These are phyloP conservation scores for Muricea muricata DNA, from an alignment of 92 coral and sea anemone species.

Conservation along the genomic window DNA sequence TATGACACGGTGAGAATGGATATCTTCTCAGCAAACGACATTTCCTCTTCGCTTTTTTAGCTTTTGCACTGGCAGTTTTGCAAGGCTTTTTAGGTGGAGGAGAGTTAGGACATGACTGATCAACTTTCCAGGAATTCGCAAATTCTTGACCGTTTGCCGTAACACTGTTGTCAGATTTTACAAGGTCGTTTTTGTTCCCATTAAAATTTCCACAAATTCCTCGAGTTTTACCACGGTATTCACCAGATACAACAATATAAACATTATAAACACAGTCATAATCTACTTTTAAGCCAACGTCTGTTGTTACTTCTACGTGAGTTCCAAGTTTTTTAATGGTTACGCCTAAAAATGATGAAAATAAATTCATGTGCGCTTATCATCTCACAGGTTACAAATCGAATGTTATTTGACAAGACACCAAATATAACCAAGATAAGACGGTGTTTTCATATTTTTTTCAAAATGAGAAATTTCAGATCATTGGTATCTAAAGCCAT, in stretches of 20 bases:
- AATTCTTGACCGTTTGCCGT: neutral
- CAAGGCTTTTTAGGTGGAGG: neutral
- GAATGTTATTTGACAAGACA: too few species aligned
- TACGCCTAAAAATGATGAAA: neutral
- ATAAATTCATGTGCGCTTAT: too few species aligned
- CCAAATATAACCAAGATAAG: too few species aligned
- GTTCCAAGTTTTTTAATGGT: neutral
- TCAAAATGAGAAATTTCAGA: too few species aligned
- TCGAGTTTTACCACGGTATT: neutral
- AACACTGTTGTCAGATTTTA: neutral
- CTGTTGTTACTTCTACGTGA: neutral
- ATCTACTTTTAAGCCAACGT: neutral
- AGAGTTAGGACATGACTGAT: neutral
- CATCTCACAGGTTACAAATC: too few species aligned
- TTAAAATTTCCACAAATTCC: neutral
- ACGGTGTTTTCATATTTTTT: too few species aligned
- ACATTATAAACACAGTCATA: neutral
- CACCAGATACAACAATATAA: neutral
- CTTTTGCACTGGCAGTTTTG: neutral
- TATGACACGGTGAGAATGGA: neutral
- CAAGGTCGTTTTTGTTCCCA: neutral
- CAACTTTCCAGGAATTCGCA: neutral
- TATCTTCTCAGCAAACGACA: neutral
- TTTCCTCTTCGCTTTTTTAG: neutral
- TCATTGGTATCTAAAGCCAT: too few species aligned